Conservation (phyloP, 2,113 vertebrate genomes). For the Piprites chloris region DNA sequence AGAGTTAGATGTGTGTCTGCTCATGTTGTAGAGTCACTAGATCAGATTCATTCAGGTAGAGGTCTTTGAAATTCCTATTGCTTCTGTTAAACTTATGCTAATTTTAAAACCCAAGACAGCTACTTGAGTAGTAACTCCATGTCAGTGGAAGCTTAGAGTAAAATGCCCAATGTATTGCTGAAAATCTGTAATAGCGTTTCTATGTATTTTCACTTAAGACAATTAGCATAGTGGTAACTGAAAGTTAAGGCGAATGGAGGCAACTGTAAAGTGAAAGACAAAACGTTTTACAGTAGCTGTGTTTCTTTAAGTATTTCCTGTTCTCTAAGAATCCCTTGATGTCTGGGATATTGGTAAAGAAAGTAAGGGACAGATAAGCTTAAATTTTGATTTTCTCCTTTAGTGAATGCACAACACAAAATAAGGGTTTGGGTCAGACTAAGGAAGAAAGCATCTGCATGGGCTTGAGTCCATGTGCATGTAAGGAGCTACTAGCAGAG, state of each 20-base stretch:
- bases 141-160: not conserved
- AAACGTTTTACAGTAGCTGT: not conserved
- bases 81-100: not conserved
- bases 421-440: not conserved
- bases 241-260: not conserved
- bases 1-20: not conserved
- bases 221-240: not conserved
- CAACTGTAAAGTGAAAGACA: not conserved
- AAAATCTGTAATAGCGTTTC: not conserved
- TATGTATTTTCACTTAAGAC: not conserved
- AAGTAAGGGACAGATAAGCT: not conserved
- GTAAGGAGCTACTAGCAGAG: not conserved
- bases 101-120: not conserved
- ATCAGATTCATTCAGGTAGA: not conserved
- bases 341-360: not conserved
- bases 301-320: not conserved
- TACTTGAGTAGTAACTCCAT: not conserved
- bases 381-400: not conserved
- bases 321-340: not conserved
- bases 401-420: not conserved
- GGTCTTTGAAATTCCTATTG: not conserved
- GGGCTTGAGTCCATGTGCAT: accelerated
- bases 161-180: not conserved
- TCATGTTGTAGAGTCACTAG: not conserved
- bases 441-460: not conserved